Base-by-base conservation (phyloP, 2,888 invertebrate genomes). In the Stenichneumon culpator region DNA sequence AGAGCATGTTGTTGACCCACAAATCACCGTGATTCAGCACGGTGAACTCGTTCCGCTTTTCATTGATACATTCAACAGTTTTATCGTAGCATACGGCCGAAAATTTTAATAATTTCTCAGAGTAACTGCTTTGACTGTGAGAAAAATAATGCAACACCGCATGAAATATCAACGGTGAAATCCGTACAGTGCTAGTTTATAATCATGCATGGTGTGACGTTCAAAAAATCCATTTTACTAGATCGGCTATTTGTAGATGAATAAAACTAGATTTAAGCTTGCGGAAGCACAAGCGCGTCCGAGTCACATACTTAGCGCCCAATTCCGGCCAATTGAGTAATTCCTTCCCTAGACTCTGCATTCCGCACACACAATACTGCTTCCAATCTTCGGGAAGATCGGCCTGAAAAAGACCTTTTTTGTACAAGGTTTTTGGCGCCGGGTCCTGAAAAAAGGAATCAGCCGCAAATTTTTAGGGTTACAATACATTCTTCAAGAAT, bases 21-120 rank as follows among this genome's bases (percentile, higher is more conserved):
- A 54, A 54, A 54, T 54, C 54, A 9, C 54, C 54, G 50, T 93
- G 93, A 87, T 90, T 93, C n/a, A 93, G 87, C 0, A 93, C 93
- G 54, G 90, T 91, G 82, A 93, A 93, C 4, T 92, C 90, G 9
- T 88, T 84, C 0, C 90, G 87, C 0, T 63, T 65, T 0, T 22
- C 19, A 0, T 32, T 63, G 9, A 86, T 87, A 11, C 80, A 86
- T 0, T 80, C 5, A 16, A 81, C 88, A 0, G 87, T 22, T 54
- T 54, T 54, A 9, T 19, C 54, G 11, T 54, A 54, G 22, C 54
- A 0, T 0, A 25, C 22, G 0, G 88, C 82, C 0, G 86, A 28
- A 39, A 39, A 54, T 57, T 57, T 57, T 57, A 25, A 57, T 25
- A 57, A 25, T n/a, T 57, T 57, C 7, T 57, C 57, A 1, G 57